Conservation (phyloP, 2,888 invertebrate species). For the Pterobdella sp. region DNA sequence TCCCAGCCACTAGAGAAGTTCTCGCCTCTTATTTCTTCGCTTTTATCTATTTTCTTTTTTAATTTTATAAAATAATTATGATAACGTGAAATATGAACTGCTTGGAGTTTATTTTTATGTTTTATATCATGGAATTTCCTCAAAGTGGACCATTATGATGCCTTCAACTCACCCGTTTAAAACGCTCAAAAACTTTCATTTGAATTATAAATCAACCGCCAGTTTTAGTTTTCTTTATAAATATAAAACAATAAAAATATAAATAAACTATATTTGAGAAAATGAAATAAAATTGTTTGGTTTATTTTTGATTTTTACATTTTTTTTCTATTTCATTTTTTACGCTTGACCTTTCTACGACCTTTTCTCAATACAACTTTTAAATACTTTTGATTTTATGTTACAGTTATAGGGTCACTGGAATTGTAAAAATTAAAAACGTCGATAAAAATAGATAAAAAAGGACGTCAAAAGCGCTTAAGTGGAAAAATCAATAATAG, state of each 20-base stretch:
- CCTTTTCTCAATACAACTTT: background rate
- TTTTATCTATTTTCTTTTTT: background rate
- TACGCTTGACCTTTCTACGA: background rate
- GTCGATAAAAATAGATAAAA: background rate
- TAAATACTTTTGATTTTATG: background rate
- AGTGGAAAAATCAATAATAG: background rate
- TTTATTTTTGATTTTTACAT: too few species aligned
- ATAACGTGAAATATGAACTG: too few species aligned
- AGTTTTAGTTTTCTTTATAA: too few species aligned
- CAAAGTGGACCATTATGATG: too few species aligned
- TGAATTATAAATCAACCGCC: too few species aligned
- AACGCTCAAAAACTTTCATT: too few species aligned
- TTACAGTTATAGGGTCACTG: background rate
- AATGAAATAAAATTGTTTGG: too few species aligned
- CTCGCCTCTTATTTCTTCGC: background rate
- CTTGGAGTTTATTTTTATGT: too few species aligned
- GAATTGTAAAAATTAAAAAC: constrained; percentile 12
- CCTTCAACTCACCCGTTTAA: too few species aligned
- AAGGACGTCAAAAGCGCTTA: background rate
- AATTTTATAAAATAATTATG: background rate
- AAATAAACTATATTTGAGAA: too few species aligned
- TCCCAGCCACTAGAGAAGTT: background rate
- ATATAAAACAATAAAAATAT: too few species aligned
- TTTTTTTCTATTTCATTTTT: background rate
- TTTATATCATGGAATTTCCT: too few species aligned